Evolutionary conservation across 2,797 vertebrate species (phyloP).

Genomic region (Zalophus californianus): DNA sequence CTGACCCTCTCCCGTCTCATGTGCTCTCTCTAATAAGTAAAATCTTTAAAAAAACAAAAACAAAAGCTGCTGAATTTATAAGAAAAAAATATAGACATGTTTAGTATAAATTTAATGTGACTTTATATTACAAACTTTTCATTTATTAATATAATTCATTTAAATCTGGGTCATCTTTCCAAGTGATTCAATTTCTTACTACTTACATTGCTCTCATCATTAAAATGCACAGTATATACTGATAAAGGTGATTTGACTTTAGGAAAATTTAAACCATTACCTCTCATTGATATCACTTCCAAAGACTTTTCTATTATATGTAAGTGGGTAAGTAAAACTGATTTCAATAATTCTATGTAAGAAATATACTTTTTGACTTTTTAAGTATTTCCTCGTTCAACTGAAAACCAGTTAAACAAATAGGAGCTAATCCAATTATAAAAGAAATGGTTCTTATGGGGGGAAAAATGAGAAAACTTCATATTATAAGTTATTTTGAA

Average conservation of each 20-base stretch:
- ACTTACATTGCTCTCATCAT: neutral
- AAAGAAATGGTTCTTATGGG: slow-evolving; percentile 33
- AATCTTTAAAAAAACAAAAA: no score
- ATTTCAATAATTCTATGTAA: slow-evolving; percentile 62
- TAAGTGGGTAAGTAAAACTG: slow-evolving; percentile 1
- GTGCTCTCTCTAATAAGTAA: no score
- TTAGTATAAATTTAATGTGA: slow-evolving; percentile 45
- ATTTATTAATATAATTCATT: slow-evolving; percentile 53
- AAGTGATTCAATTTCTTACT: slow-evolving; percentile 55
- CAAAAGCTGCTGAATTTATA: neutral
- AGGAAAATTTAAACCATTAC: slow-evolving; percentile 56
- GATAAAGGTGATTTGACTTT: slow-evolving; percentile 1
- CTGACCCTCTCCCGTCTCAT: no score
- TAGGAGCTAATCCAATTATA: slow-evolving; percentile 1
- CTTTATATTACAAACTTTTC: slow-evolving; percentile 45
- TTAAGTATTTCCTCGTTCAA: slow-evolving; percentile 24
- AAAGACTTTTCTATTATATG: slow-evolving; percentile 16
- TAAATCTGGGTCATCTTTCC: slow-evolving; percentile 53
- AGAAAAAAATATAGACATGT: neutral
- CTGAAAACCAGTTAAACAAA: slow-evolving; percentile 54
- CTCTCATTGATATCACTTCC: slow-evolving; percentile 13
- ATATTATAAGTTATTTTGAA: slow-evolving; percentile 54
- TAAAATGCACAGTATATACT: slow-evolving; percentile 46
- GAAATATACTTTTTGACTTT: neutral
- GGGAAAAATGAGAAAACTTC: slow-evolving; percentile 28